phyloP scores from a whole-genome alignment of 35 echinoderm and acorn worm genomes.

The Diadema setosum region DNA sequence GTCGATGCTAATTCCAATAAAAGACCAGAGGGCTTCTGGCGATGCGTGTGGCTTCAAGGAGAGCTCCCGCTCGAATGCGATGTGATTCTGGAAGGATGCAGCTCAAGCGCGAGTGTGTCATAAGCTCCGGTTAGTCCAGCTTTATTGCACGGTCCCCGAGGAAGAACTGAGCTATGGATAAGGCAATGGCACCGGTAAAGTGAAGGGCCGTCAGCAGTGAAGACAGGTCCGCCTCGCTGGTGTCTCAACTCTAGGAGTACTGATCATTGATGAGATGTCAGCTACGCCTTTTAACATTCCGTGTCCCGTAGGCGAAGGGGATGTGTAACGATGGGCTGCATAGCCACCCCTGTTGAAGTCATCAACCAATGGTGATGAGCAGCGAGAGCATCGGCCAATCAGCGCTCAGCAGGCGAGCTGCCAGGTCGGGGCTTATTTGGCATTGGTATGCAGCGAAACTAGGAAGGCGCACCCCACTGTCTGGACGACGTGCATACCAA shows the following conservation, averaged over 20 bases:
- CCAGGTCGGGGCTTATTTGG: conserved; percentile 60
- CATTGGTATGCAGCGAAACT: conserved; percentile 48
- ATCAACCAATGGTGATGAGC: conserved; percentile 33
- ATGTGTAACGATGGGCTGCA: neutral
- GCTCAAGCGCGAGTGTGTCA: neutral
- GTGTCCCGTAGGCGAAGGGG: neutral
- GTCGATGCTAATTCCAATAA: neutral
- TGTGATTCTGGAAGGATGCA: neutral
- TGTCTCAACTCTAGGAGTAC: conserved; percentile 43
- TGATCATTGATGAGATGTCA: conserved; percentile 11
- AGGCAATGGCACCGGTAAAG: conserved; percentile 6
- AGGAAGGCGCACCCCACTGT: neutral
- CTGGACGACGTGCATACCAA: neutral
- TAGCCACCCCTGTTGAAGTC: neutral
- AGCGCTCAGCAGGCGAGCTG: conserved; percentile 28
- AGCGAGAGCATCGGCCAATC: neutral
- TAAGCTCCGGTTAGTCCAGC: conserved; percentile 7
- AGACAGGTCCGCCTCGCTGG: conserved; percentile 14
- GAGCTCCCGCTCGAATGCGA: neutral
- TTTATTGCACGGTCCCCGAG: conserved; percentile 22
- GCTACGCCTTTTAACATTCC: conserved; percentile 35
- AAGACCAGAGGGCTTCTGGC: neutral
- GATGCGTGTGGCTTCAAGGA: neutral
- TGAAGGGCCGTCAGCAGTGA: neutral
- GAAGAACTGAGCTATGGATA: conserved; percentile 3